Percentiles rank a stretch among this genome's conserved stretches.
These are phyloP conservation scores for Endomychus coccineus DNA, from an alignment of 2,888 invertebrate genomes.

Conservation along the genomic window DNA sequence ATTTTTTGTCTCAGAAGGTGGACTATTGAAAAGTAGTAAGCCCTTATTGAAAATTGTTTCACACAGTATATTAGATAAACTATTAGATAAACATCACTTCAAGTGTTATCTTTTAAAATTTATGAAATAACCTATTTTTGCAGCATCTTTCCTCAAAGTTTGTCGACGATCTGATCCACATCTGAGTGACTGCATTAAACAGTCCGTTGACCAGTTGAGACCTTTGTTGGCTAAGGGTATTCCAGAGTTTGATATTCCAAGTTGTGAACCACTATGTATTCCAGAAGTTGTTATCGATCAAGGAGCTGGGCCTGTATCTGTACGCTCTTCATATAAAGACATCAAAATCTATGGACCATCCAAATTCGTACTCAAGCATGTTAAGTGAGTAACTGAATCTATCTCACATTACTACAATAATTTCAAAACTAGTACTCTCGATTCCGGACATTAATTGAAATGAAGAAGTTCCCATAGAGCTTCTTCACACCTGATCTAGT, in stretches of 20 bases:
- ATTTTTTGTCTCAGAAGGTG: too few species aligned
- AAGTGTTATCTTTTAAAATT: too few species aligned
- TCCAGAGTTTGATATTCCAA: slow-evolving; percentile 54
- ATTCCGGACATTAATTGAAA: too few species aligned
- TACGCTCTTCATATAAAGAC: slow-evolving; percentile 53
- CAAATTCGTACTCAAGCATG: slow-evolving; percentile 50
- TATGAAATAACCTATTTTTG: too few species aligned
- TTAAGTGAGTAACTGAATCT: slow-evolving; percentile 58
- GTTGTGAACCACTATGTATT: slow-evolving; percentile 56
- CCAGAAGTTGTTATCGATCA: slow-evolving; percentile 57
- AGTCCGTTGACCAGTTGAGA: slow-evolving; percentile 54
- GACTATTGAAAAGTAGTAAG: too few species aligned
- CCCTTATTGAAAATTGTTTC: too few species aligned
- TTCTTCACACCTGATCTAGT: too few species aligned
- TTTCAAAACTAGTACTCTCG: too few species aligned
- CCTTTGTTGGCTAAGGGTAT: slow-evolving; percentile 55
- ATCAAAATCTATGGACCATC: slow-evolving; percentile 56
- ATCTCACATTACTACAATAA: too few species aligned
- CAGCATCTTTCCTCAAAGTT: slow-evolving; percentile 59
- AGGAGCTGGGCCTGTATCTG: slow-evolving; percentile 53
- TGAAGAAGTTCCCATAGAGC: too few species aligned
- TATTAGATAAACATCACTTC: too few species aligned
- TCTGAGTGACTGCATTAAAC: slow-evolving; percentile 55
- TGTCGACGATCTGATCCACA: slow-evolving; percentile 59
- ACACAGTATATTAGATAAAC: too few species aligned